Percentiles rank a stretch among this genome's conserved stretches.
Conservation (phyloP, 2,888 invertebrate species). For the Spialia ferax region DNA sequence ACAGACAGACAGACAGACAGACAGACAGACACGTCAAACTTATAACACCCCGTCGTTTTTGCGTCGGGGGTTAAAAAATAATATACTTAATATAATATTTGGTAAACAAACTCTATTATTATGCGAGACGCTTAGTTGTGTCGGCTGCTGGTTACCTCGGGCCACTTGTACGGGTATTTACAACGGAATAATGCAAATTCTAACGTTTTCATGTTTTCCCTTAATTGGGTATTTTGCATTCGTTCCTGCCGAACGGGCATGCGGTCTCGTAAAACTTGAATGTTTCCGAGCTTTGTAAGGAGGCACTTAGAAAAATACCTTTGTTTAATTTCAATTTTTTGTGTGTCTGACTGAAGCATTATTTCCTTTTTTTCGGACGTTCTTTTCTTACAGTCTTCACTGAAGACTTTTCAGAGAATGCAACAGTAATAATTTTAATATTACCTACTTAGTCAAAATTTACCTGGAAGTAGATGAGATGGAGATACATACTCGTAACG, state of each 20-base stretch:
- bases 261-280: conserved; percentile 13
- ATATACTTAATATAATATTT: no score
- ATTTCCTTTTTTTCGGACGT: neutral
- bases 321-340: conserved; percentile 1
- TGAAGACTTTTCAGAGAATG: no score
- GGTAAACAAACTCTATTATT: conserved; percentile 4
- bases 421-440: no score
- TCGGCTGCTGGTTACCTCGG: conserved; percentile 7
- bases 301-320: neutral
- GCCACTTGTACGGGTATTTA: conserved; percentile 23
- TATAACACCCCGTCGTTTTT: no score
- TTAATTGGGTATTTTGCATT: conserved; percentile 30
- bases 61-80: no score
- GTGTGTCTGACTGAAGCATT: no score
- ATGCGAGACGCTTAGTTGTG: conserved; percentile 10
- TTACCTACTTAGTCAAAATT: no score
- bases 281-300: conserved; percentile 1
- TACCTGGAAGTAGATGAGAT: no score
- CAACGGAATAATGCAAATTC: conserved; percentile 26
- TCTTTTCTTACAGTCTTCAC: no score
- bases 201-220: conserved; percentile 27
- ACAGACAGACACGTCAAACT: no score
- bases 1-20: no score
- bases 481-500: no score
- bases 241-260: conserved; percentile 4